Percentiles rank a stretch among this genome's conserved stretches.
phyloP scores from a whole-genome alignment of 1,140 invertebrate genomes.

The Drosophila willistoni region DNA sequence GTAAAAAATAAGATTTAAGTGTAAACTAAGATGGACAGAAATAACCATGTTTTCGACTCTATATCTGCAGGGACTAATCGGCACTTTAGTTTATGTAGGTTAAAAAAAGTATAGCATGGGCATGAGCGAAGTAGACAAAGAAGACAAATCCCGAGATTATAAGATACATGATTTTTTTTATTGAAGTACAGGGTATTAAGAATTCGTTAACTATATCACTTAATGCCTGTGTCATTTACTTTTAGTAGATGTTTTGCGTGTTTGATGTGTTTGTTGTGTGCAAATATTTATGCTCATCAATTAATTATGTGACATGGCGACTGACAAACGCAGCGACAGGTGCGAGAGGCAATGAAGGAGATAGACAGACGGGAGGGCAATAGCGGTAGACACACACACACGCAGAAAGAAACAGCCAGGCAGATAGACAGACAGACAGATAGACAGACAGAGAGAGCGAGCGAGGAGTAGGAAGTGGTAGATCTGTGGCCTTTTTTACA shows the following conservation, averaged over 20 bases:
- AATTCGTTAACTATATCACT: background rate
- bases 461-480: background rate
- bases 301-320: conserved; percentile 54
- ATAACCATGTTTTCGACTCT: too few species aligned
- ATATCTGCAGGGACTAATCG: too few species aligned
- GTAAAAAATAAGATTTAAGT: too few species aligned
- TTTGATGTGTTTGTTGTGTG: conserved; percentile 27
- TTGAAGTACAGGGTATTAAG: background rate
- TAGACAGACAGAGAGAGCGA: background rate
- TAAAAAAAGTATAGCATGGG: too few species aligned
- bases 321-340: conserved; percentile 45
- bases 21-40: too few species aligned
- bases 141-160: too few species aligned
- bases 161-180: too few species aligned
- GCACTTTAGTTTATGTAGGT: too few species aligned
- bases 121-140: too few species aligned
- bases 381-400: background rate
- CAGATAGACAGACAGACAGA: background rate
- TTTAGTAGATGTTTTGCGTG: background rate
- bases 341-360: conserved; percentile 1
- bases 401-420: background rate
- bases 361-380: background rate
- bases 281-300: conserved; percentile 57
- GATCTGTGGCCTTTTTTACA: conserved; percentile 19
- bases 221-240: background rate